Evolutionary conservation across 2,888 invertebrate genomes (phyloP), one percentile per base, ranked within the genome.

Genomic region (Plemyria rubiginata): DNA sequence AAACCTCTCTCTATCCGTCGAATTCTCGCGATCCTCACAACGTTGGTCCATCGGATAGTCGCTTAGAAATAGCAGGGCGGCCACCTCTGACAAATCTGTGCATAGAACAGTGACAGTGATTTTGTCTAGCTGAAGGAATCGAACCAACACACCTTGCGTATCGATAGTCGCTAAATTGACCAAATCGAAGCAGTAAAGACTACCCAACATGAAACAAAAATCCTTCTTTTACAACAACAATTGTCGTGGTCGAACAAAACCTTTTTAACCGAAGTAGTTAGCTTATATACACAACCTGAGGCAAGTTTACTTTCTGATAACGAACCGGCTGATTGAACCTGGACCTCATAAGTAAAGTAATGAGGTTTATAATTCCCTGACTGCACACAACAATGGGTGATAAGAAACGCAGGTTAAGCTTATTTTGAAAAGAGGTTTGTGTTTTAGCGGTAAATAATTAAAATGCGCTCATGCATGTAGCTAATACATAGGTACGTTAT

Each of bases 241-340:
- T 48, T 2, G n/a, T 15, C 11, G 50, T 15, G 36, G 15, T 15
- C 13, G 51, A 60, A 15, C 22, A 4, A 55, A 60, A 56, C 40
- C 53, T 59, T 29, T 54, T 53, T n/a, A 55, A 28, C 57, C 54
- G 67, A 70, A 52, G 15, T 41, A 67, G 66, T 61, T 65, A 36
- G 49, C 15, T 13, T 65, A 67, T 64, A 54, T 54, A 60, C 60
- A 65, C n/a, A n/a, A n/a, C 61, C 54, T 55, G 32, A 55, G 65
- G 63, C 41, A 38, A 57, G 76, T 77, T 76, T 77, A 77, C 77
- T 65, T 78, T 75, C 72, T 69, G 70, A 70, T 70, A 70, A 62
- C 55, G 11, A 50, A 36, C 29, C 22, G 12, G 36, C 51, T 54
- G 36, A 53, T 22, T 9, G 12, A 43, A 46, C 11, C 48, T 32